phyloP scores from a whole-genome alignment of 2,113 vertebrate species.

The Oceanodroma tethys region DNA sequence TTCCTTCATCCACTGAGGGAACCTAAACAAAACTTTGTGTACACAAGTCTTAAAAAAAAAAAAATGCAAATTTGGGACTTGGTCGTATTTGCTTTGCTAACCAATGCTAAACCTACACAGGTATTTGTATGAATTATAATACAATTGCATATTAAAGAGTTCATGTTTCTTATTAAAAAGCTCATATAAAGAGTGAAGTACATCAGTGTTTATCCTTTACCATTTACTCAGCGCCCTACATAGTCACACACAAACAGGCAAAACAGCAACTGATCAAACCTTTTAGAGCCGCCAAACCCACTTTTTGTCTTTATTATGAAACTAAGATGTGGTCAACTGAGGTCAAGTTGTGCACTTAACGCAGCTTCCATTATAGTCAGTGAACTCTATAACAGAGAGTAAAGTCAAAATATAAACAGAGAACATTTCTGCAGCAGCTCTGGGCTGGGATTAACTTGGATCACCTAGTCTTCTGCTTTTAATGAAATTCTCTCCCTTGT shows the following conservation, averaged over 20 bases:
- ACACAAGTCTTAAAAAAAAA: not conserved
- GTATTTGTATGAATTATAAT: not conserved
- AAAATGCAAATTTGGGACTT: not conserved
- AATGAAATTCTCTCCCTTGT: slow-evolving; percentile 85
- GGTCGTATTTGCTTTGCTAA: slow-evolving; percentile 1
- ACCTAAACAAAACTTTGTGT: not conserved
- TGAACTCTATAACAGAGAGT: slow-evolving; percentile 71
- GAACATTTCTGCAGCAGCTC: slow-evolving; percentile 76
- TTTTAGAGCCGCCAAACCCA: slow-evolving; percentile 58
- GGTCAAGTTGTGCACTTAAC: slow-evolving; percentile 68
- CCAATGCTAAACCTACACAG: not conserved
- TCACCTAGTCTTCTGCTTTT: slow-evolving; percentile 85
- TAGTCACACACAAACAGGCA: slow-evolving; percentile 36
- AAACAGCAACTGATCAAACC: slow-evolving; percentile 41
- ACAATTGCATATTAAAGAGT: slow-evolving; percentile 45
- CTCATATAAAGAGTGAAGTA: slow-evolving; percentile 3
- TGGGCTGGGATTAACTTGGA: slow-evolving; percentile 83
- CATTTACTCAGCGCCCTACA: not conserved
- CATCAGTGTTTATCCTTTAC: slow-evolving; percentile 48
- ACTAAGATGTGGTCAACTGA: slow-evolving; percentile 69
- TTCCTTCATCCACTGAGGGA: not conserved
- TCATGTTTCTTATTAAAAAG: slow-evolving; percentile 56
- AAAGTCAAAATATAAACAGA: slow-evolving; percentile 70
- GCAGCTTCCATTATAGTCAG: slow-evolving; percentile 54
- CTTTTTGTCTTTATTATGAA: slow-evolving; percentile 67